Conservation (phyloP, 2,888 invertebrate genomes). For the Polyommatus iphigenia region DNA sequence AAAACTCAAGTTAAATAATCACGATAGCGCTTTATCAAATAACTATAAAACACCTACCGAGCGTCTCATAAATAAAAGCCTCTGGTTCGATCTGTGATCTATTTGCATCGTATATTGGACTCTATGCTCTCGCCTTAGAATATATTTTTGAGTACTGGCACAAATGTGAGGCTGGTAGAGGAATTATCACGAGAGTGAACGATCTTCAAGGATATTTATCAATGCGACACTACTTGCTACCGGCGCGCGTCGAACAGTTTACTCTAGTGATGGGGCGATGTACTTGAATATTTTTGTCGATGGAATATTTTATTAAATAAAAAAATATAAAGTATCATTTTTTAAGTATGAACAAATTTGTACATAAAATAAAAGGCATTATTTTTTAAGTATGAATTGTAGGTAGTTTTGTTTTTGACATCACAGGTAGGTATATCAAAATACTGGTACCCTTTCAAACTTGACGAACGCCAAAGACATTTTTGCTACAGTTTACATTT, state of each 20-base stretch:
- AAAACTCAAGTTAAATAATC: conserved; percentile 72
- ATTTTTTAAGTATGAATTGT: too few relatives aligned
- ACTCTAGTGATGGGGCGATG: conserved; percentile 50
- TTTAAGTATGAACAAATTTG: too few relatives aligned
- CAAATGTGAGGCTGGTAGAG: conserved; percentile 64
- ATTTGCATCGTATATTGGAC: conserved; percentile 42
- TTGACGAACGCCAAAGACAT: not conserved
- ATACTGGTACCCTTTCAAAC: not conserved
- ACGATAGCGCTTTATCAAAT: conserved; percentile 77
- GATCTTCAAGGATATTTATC: conserved; percentile 80
- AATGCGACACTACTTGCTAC: conserved; percentile 78
- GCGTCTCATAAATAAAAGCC: conserved; percentile 73
- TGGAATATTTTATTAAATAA: not conserved
- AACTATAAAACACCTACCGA: conserved; percentile 75
- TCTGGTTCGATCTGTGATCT: conserved; percentile 47
- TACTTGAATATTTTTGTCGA: not conserved
- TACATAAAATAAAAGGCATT: too few relatives aligned
- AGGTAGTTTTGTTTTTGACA: too few relatives aligned
- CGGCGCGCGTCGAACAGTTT: conserved; percentile 74
- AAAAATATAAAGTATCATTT: too few relatives aligned
- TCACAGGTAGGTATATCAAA: too few relatives aligned
- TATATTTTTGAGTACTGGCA: conserved; percentile 43
- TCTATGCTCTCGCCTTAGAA: conserved; percentile 46
- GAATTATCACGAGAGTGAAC: conserved; percentile 75
- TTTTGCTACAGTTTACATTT: not conserved